These are phyloP conservation scores for Hydrozoanthus gracilis DNA, from an alignment of 92 coral and sea anemone genomes.

Conservation along the genomic window DNA sequence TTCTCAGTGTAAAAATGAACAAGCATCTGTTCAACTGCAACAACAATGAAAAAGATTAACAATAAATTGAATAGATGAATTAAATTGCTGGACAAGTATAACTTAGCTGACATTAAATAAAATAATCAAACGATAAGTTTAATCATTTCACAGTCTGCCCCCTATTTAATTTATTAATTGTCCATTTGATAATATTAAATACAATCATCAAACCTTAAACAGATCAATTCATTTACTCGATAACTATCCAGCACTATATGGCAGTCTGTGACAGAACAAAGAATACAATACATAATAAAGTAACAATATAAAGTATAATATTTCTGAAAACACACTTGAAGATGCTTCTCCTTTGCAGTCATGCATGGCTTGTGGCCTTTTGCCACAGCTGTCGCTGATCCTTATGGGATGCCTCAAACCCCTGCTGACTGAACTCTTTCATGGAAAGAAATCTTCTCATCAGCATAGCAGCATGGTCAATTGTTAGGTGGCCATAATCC, in stretches of 20 bases:
- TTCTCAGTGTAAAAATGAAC: slow-evolving; percentile 56
- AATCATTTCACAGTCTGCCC: neutral
- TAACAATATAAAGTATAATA: slow-evolving; percentile 18
- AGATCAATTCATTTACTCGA: neutral
- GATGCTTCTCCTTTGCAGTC: slow-evolving; percentile 56
- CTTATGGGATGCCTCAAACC: slow-evolving; percentile 59
- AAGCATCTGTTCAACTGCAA: slow-evolving; percentile 63
- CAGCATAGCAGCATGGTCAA: slow-evolving; percentile 63
- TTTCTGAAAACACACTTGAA: slow-evolving; percentile 53
- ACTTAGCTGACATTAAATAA: neutral
- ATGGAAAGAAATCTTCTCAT: slow-evolving; percentile 49
- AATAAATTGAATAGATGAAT: neutral
- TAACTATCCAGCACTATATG: neutral
- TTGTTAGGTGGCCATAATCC: slow-evolving; percentile 60
- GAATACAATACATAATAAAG: slow-evolving; percentile 12
- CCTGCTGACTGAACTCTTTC: slow-evolving; percentile 54
- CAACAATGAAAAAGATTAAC: slow-evolving; percentile 2
- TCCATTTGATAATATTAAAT: slow-evolving; percentile 1
- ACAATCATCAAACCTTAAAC: too few relatives aligned
- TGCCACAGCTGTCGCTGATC: slow-evolving; percentile 61
- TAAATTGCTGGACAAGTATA: neutral
- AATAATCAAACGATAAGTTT: neutral
- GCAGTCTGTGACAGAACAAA: neutral
- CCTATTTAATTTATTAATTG: neutral
- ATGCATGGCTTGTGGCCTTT: slow-evolving; percentile 51